Conservation (phyloP, 1,140 invertebrate genomes). For the Coenobita brevimanus region DNA sequence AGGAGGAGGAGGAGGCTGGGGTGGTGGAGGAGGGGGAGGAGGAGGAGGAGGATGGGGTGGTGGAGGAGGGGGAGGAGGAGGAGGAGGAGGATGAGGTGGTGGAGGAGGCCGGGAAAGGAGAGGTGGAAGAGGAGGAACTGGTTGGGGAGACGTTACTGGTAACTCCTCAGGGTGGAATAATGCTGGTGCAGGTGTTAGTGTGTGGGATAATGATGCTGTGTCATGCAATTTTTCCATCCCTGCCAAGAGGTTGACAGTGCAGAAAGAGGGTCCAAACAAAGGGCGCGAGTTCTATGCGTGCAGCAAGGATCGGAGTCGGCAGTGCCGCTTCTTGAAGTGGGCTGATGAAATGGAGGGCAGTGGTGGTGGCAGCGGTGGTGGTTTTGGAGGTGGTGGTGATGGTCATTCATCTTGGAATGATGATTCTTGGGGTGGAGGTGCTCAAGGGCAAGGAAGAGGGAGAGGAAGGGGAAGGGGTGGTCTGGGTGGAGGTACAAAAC, state of each 20-base stretch:
- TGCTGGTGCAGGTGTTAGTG: neutral
- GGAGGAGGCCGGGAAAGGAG: no score
- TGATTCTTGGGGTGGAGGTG: neutral
- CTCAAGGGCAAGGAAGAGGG: neutral
- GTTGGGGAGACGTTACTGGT: no score
- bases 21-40: no score
- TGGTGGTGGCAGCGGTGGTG: neutral
- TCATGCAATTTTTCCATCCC: slow-evolving; percentile 76
- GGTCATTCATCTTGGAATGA: neutral
- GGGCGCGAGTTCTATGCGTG: slow-evolving; percentile 88
- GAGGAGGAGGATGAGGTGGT: no score
- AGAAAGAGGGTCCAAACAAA: slow-evolving; percentile 89
- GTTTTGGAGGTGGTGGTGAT: neutral
- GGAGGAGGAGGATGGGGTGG: no score
- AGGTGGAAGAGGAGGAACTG: no score
- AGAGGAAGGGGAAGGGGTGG: neutral
- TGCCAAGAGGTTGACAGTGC: slow-evolving; percentile 81
- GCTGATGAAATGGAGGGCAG: slow-evolving; percentile 77
- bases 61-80: neutral
- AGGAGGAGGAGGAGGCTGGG: neutral
- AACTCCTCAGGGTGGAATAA: no score
- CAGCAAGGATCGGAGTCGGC: slow-evolving; percentile 77
- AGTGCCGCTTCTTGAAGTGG: slow-evolving; percentile 93
- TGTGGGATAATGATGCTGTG: slow-evolving; percentile 61
- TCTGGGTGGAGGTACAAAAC: slow-evolving; percentile 37